Base-by-base conservation (phyloP, 2,113 vertebrate genomes). In the Setophaga kirtlandii region DNA sequence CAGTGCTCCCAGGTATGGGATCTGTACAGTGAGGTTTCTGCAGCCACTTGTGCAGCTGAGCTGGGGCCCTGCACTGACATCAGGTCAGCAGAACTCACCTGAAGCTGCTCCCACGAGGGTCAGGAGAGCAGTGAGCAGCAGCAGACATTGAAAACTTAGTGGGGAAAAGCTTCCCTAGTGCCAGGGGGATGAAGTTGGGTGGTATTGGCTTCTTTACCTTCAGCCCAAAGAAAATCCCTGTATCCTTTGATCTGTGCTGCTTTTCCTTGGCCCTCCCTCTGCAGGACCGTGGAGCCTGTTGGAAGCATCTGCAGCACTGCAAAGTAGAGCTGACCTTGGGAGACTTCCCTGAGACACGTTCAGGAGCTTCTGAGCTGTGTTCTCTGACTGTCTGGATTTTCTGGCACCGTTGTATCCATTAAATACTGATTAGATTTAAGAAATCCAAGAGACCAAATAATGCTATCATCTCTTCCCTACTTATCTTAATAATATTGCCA, bases 361-460 rank as follows among this genome's bases (percentile, higher is more conserved):
- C 64, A 65, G 64, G 21, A 52, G 17, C 68, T 93, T 78, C 73
- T 68, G 68, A 84, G 90, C 75, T 84, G 49, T 94, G 69, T 88
- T 92, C 56, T 86, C 76, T 74, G 65, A 28, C 93, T 91, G 93
- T 95, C 76, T 86, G 83, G 60, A 56, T 92, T 92, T 92, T 52
- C 73, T 95, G 96, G 88, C 90, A 93, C 81, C 0, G 0, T 23
- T 47, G 18, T 56, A 31, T 56, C 87, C 80, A 94, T 93, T 96
- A 95, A 96, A 96, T 79, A 87, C 71, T 94, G 88, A 96, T 96
- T 93, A 94, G 83, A 92, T 92, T 93, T 89, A 63, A 89, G 73
- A 89, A 96, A 96, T 94, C 82, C 78, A 74, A 67, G 90, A 75
- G 87, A 81, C 64, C 60, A 93, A 94, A 95, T 89, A 88, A 88